phyloP scores from a whole-genome alignment of 2,888 invertebrate species.

The Rambutsinella grinnellia region DNA sequence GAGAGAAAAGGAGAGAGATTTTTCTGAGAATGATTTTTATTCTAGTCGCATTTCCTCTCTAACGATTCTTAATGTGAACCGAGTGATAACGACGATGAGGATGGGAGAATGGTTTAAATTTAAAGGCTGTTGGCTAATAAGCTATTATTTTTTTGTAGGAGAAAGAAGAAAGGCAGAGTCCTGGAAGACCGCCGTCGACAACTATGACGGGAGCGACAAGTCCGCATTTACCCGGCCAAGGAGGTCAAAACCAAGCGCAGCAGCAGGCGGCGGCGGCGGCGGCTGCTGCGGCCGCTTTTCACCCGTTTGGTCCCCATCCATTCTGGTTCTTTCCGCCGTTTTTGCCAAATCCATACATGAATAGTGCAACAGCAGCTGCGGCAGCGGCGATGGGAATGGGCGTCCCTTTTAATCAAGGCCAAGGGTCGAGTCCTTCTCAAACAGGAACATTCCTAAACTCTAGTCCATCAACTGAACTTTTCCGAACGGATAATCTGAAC shows the following conservation, averaged over 20 bases:
- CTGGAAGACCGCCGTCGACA: conserved; percentile 57
- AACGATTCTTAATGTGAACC: too few species aligned
- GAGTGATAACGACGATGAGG: too few species aligned
- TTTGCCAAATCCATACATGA: conserved; percentile 66
- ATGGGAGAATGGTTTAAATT: too few species aligned
- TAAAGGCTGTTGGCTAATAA: too few species aligned
- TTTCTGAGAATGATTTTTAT: too few species aligned
- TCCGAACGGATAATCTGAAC: conserved; percentile 62
- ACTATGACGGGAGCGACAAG: conserved; percentile 46
- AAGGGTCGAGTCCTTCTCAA: conserved; percentile 34
- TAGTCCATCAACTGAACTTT: conserved; percentile 59
- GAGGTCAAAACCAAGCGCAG: too few species aligned
- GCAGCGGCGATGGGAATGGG: conserved; percentile 63
- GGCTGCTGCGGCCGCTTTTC: conserved; percentile 62
- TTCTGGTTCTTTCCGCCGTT: conserved; percentile 67
- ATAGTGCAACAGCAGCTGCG: conserved; percentile 48
- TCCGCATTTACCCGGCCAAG: conserved; percentile 52
- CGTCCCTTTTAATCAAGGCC: conserved; percentile 58
- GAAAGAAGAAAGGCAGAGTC: conserved; percentile 57
- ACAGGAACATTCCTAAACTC: conserved; percentile 19
- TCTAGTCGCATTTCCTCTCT: conserved; percentile 1
- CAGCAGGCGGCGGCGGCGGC: conserved; percentile 57
- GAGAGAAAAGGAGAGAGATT: too few species aligned
- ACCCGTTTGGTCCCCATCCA: conserved; percentile 63
- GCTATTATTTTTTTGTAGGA: conserved; percentile 54